Base-by-base conservation (phyloP, 1,140 invertebrate genomes). In the Eupeodes corollae region DNA sequence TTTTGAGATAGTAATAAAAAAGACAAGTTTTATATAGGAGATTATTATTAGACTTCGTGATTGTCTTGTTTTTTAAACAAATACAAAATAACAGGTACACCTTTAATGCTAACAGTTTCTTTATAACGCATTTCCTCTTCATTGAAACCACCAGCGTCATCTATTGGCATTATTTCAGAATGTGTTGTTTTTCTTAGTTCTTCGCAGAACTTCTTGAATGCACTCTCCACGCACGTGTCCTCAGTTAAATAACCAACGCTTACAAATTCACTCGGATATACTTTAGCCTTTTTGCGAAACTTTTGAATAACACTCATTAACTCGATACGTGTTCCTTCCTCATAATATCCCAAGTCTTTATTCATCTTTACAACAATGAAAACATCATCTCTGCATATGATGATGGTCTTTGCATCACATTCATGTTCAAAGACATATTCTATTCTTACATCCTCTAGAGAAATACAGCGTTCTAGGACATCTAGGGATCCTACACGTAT, bases 281-380 rank as follows among this genome's bases (percentile, higher is more conserved):
- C 71, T 56, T 86, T 81, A 3, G 87, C 91, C 68, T 92, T 91
- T 70, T 97, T 97, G 10, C 93, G 71, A 3, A 97, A 70, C 70
- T 94, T 95, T 63, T 98, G 95, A 34, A 98, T 77, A 38, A 92
- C 77, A 64, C 96, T 98, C 40, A 94, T 88, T 11, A 97, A 81
- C 72, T 98, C 94, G 47, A 94, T 73, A 3, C 88, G 85, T 46
- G 83, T 73, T 32, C 88, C 89, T 77, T 96, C 91, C 64, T 92
- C 82, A 26, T 26, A 26, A 26, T 26, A 26, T 55, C 86, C 70
- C 88, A 95, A 88, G 1, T 78, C 76, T 58, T 88, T 79, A 70
- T 92, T 88, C 1, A 85, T 79, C 0, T 79, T 82, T 6, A 82
- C 70, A 60, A 85, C 81, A 32, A 87, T 56, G 16, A 88, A 59